Base-by-base conservation (phyloP, 2,113 vertebrate genomes). In the Arothron firmamentum region DNA sequence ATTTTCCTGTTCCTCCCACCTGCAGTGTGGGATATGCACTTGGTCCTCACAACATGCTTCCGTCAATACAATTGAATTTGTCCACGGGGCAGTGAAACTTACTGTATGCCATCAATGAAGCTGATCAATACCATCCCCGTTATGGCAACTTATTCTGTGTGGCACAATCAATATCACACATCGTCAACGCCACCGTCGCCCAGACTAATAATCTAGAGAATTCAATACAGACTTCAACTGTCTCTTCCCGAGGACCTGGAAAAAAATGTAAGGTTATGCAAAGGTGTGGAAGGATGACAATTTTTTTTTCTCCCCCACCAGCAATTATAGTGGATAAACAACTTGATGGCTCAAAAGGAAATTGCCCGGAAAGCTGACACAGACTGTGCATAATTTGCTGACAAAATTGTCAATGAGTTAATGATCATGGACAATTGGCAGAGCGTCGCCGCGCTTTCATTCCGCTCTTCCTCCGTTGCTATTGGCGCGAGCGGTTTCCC, bases 1-100 rank as follows among this genome's bases (percentile, higher is more conserved):
- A 50, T 48, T 63, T 41, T 65, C 16, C 55, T 25, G 28, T 73
- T 41, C 53, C 62, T 52, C 63, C 56, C 50, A 62, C 59, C 58
- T 52, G 74, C 57, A 52, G 25, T 17, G 45, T 21, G 28, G 56
- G 56, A 63, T 67, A 70, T 67, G 53, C 66, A 77, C 69, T 77
- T 83, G 69, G 74, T 77, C 69, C 67, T 71, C 70, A 78, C 72
- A 75, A 59, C 16, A 28, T 50, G 34, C 47, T 73, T 60, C 56
- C 67, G 67, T 83, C 84, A 75, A 82, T 81, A 75, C n/a, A 75
- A 84, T 83, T 75, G 69, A 80, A 83, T 82, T 84, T 82, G 70
- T 70, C 81, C 74, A 80, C 63, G 64, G 72, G 69, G 78, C 65
- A 70, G 75, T 61, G 64, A 76, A 81, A 82, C 60, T 67, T 72